Evolutionary conservation across 2,888 invertebrate genomes (phyloP).

Genomic region (Cantharis rustica): DNA sequence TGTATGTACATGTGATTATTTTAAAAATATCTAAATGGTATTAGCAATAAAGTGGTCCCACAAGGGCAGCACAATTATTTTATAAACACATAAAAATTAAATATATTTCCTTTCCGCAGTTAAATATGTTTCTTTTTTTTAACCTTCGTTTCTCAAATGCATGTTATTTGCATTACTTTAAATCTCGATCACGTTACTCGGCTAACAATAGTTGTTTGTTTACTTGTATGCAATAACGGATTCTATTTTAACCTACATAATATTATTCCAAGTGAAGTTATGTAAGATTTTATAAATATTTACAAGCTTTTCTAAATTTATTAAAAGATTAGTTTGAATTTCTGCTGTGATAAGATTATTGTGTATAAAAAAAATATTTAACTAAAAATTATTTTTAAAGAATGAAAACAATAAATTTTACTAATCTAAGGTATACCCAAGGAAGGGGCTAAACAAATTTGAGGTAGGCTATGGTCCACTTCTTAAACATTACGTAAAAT

Average conservation of each 20-base stretch:
- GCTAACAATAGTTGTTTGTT: not conserved
- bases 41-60: not conserved
- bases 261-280: not conserved
- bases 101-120: not conserved
- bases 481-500: no score
- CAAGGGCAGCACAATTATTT: not conserved
- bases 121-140: not conserved
- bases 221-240: not conserved
- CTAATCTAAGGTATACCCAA: no score
- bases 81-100: not conserved
- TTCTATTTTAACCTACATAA: not conserved
- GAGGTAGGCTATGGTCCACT: no score
- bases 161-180: not conserved
- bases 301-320: not conserved
- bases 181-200: not conserved
- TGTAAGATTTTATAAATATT: not conserved
- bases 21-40: not conserved
- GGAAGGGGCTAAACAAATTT: no score
- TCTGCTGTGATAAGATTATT: no score
- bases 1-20: not conserved
- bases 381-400: no score
- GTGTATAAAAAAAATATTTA: no score
- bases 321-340: not conserved
- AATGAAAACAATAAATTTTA: no score
- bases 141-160: not conserved